These are phyloP conservation scores for Caenorhabditis inopinata DNA, from an alignment of 1,140 invertebrate species.

Conservation along the genomic window DNA sequence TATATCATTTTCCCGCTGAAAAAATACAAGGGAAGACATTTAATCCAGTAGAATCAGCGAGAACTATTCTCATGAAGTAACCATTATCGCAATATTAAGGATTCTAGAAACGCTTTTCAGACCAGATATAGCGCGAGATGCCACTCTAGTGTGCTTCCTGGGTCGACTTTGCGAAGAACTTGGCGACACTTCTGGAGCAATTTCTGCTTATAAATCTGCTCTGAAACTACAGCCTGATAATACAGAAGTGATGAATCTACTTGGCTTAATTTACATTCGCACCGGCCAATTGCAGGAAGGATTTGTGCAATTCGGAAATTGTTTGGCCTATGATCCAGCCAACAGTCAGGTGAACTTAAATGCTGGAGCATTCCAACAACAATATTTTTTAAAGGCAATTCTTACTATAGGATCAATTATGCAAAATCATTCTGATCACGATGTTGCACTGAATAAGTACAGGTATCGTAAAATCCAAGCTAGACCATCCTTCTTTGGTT, in stretches of 20 bases:
- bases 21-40: not conserved
- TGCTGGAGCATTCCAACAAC: no score
- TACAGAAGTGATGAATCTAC: not conserved
- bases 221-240: constrained; percentile 14
- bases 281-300: not conserved
- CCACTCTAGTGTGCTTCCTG: not conserved
- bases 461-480: no score
- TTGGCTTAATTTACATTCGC: not conserved
- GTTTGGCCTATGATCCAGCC: not conserved
- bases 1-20: constrained; percentile 12
- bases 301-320: not conserved
- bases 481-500: no score
- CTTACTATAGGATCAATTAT: constrained; percentile 1
- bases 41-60: not conserved
- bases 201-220: not conserved
- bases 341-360: not conserved
- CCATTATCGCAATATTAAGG: not conserved
- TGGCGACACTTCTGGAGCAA: not conserved
- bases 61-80: not conserved
- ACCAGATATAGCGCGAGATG: not conserved
- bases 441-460: constrained; percentile 36
- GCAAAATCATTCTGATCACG: constrained; percentile 25
- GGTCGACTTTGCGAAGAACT: constrained; percentile 3
- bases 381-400: no score
- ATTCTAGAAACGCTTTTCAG: not conserved